phyloP scores from a whole-genome alignment of 2,113 vertebrate species.

The Pteruthius melanotis region DNA sequence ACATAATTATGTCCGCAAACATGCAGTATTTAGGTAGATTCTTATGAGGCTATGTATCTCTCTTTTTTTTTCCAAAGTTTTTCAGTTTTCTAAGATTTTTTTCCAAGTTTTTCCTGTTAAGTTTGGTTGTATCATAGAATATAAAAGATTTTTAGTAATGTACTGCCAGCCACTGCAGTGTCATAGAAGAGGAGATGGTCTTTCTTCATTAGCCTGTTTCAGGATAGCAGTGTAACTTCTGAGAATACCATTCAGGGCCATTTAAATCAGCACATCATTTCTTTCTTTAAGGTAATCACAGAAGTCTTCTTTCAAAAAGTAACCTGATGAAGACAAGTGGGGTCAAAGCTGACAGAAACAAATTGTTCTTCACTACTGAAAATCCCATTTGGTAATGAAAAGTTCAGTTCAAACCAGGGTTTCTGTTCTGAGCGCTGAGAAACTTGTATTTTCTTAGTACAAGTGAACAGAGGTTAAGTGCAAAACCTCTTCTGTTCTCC shows the following conservation, averaged over 20 bases:
- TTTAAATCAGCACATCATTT: not conserved
- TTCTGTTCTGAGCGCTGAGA: not conserved
- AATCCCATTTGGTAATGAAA: not conserved
- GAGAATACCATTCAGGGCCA: not conserved
- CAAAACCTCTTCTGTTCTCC: not conserved
- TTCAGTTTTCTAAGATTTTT: too few species aligned
- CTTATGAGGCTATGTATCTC: not conserved
- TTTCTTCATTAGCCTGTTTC: not conserved
- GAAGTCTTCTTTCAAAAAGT: conserved; percentile 24
- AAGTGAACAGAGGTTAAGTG: conserved; percentile 22
- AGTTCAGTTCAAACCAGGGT: not conserved
- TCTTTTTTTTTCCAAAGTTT: too few species aligned
- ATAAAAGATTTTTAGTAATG: not conserved
- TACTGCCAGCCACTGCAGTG: not conserved
- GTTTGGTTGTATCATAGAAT: not conserved
- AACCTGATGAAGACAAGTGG: conserved; percentile 27
- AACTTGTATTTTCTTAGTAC: conserved; percentile 26
- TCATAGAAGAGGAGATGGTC: not conserved
- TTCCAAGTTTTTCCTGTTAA: conserved; percentile 39
- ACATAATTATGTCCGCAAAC: conserved; percentile 29
- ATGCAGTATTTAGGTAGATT: not conserved
- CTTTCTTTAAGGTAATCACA: not conserved
- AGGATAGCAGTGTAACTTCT: not conserved
- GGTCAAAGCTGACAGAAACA: conserved; percentile 6
- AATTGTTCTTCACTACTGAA: not conserved